phyloP scores from a whole-genome alignment of 2,888 invertebrate genomes.

The Nezara viridula region DNA sequence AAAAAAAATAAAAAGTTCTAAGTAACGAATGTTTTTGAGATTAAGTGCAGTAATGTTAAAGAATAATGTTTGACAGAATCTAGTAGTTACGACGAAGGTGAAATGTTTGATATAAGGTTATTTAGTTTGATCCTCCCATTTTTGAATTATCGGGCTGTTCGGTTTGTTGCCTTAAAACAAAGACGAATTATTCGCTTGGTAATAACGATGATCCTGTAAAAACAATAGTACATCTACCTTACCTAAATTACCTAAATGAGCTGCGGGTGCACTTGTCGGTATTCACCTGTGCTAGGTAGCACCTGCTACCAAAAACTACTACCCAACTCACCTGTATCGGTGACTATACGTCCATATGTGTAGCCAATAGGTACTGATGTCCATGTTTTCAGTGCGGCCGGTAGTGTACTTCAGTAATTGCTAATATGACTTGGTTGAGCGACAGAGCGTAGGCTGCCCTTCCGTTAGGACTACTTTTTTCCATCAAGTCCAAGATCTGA shows the following conservation, averaged over 20 bases:
- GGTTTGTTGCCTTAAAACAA: too few relatives aligned
- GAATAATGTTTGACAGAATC: too few relatives aligned
- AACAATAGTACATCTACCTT: too few relatives aligned
- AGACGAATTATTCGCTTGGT: too few relatives aligned
- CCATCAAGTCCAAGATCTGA: not conserved
- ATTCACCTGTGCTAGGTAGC: not conserved
- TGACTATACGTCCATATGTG: not conserved
- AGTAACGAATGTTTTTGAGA: too few relatives aligned
- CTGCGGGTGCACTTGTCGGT: not conserved
- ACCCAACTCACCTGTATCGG: not conserved
- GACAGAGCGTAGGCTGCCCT: not conserved
- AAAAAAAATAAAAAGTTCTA: too few relatives aligned
- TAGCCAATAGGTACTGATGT: not conserved
- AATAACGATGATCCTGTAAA: too few relatives aligned
- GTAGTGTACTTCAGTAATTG: constrained; percentile 28
- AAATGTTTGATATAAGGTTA: too few relatives aligned
- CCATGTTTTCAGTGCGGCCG: not conserved
- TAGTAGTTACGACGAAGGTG: too few relatives aligned
- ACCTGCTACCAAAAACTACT: not conserved
- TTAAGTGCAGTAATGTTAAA: too few relatives aligned
- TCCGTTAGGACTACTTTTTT: constrained; percentile 37
- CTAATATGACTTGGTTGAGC: constrained; percentile 47
- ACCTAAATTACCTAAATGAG: not conserved
- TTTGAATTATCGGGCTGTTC: too few relatives aligned
- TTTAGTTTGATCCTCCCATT: too few relatives aligned